phyloP scores from a whole-genome alignment of 2,888 invertebrate genomes.

The Philopedon plagiatum region DNA sequence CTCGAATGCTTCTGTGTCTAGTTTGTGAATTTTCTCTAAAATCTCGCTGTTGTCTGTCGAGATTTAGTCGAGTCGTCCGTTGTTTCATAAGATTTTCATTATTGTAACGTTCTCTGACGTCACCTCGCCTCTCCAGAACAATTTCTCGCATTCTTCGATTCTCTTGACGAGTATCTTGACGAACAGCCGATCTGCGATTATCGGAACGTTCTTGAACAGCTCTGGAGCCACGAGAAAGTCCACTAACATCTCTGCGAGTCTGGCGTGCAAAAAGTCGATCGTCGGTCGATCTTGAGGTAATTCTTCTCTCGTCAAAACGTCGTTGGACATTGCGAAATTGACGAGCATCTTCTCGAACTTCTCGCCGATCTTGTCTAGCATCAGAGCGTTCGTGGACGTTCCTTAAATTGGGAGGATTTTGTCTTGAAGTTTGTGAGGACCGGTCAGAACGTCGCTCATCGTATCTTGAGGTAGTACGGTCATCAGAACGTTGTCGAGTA shows the following conservation, averaged over 20 bases:
- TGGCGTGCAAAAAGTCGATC: background rate
- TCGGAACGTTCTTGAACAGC: background rate
- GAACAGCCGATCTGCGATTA: background rate
- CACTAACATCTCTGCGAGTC: background rate
- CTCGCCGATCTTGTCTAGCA: background rate
- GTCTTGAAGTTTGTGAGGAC: background rate
- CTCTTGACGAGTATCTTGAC: background rate
- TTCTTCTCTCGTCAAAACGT: background rate
- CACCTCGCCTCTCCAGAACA: background rate
- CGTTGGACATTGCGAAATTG: background rate
- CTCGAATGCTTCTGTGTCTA: background rate
- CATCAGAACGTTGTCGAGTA: background rate
- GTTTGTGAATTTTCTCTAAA: no score
- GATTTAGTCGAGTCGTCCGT: background rate
- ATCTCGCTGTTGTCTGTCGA: no score
- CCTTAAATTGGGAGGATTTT: background rate
- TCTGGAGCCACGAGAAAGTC: background rate
- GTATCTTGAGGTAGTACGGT: background rate
- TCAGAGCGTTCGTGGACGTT: background rate
- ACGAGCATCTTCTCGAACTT: slow-evolving; percentile 1
- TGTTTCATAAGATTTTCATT: background rate
- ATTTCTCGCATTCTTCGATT: background rate
- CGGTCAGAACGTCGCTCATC: slow-evolving; percentile 1
- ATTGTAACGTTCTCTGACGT: no score
- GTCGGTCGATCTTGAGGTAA: background rate